Percentiles rank a stretch among this genome's conserved stretches.
phyloP scores from a whole-genome alignment of 1,140 invertebrate species.

The Agrilus planipennis region DNA sequence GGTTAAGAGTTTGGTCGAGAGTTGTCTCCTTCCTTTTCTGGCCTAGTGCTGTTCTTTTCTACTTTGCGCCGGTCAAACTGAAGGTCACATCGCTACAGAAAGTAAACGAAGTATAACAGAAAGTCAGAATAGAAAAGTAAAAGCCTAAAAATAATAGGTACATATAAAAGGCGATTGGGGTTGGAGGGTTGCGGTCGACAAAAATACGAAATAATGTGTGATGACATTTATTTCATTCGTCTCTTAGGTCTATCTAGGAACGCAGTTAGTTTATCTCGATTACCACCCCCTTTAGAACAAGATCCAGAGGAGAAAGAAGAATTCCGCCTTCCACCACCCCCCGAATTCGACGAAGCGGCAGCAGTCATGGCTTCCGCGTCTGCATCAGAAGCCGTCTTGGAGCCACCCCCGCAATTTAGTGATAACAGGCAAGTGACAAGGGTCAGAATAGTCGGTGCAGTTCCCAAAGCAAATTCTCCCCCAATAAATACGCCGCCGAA shows the following conservation, averaged over 20 bases:
- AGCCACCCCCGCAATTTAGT: conserved; percentile 60
- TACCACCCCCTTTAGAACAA: conserved; percentile 70
- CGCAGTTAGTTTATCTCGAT: conserved; percentile 62
- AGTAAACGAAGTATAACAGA: too few species aligned
- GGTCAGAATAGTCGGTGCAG: conserved; percentile 66
- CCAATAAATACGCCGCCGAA: conserved; percentile 35
- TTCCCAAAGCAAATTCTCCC: conserved; percentile 46
- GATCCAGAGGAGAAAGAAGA: conserved; percentile 55
- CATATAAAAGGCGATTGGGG: too few species aligned
- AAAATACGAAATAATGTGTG: too few species aligned
- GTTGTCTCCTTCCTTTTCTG: too few species aligned
- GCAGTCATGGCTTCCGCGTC: conserved; percentile 27
- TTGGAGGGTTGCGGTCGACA: too few species aligned
- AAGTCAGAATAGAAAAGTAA: too few species aligned
- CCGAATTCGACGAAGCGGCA: conserved; percentile 51
- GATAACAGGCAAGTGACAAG: conserved; percentile 42
- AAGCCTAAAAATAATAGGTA: too few species aligned
- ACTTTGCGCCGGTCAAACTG: too few species aligned
- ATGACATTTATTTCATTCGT: too few species aligned
- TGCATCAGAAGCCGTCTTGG: conserved; percentile 44
- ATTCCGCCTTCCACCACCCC: conserved; percentile 63
- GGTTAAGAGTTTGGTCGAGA: too few species aligned
- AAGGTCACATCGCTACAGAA: too few species aligned
- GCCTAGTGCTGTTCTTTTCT: too few species aligned
- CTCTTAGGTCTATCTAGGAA: conserved; percentile 46